phyloP scores from a whole-genome alignment of 2,113 vertebrate genomes.

The Eublepharis macularius region DNA sequence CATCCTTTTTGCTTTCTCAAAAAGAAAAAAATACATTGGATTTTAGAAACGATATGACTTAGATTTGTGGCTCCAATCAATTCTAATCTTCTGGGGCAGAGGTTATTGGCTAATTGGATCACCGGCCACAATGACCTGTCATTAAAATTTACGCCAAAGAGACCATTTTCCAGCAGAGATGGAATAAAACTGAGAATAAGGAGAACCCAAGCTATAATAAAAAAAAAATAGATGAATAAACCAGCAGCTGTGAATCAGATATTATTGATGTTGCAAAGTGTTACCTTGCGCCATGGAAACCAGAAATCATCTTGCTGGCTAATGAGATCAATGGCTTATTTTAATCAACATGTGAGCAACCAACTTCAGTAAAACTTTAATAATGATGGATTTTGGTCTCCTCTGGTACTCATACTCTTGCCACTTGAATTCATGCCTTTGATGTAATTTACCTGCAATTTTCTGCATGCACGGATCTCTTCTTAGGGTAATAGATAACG shows the following conservation, averaged over 20 bases:
- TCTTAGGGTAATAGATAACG: neutral
- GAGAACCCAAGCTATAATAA: neutral
- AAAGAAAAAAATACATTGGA: slow-evolving; percentile 50
- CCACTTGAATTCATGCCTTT: neutral
- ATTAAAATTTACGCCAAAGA: slow-evolving; percentile 33
- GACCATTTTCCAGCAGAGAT: neutral
- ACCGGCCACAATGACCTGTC: neutral
- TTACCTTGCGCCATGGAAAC: neutral
- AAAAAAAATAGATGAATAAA: neutral
- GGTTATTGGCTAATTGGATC: slow-evolving; percentile 47
- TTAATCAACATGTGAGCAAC: neutral
- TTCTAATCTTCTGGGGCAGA: slow-evolving; percentile 47
- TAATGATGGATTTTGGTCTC: neutral
- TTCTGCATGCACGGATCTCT: neutral
- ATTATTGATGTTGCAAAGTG: neutral
- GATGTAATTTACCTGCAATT: neutral
- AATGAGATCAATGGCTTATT: slow-evolving; percentile 33
- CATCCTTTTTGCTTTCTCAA: slow-evolving; percentile 62
- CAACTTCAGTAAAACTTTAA: neutral
- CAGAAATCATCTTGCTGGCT: slow-evolving; percentile 40
- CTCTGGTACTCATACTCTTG: neutral
- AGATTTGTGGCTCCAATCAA: slow-evolving; percentile 54
- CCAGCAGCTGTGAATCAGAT: slow-evolving; percentile 48
- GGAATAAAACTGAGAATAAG: neutral
- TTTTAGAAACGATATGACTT: slow-evolving; percentile 48